Percentiles rank a stretch among this genome's conserved stretches.
Evolutionary conservation across 2,113 vertebrate species (phyloP).

Genomic region (Alethe castanea): DNA sequence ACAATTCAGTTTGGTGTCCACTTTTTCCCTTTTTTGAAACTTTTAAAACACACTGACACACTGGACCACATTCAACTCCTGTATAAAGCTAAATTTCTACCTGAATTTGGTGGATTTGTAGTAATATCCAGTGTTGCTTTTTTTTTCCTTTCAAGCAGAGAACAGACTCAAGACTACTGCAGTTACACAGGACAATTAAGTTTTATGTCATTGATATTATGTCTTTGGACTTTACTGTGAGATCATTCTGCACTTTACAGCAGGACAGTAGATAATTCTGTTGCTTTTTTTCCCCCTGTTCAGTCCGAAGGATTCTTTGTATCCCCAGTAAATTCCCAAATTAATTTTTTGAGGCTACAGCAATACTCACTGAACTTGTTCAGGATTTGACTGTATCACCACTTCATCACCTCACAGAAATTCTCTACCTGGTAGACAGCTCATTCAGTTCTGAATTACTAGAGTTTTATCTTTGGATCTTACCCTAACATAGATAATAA

Average conservation of each 20-base stretch:
- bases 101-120: background rate
- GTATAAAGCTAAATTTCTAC: background rate
- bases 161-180: background rate
- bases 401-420: background rate
- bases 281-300: accelerated
- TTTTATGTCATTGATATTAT: background rate
- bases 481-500: background rate
- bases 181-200: background rate
- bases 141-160: background rate
- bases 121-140: background rate
- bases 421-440: background rate
- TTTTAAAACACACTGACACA: background rate
- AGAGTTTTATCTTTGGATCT: background rate
- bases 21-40: background rate
- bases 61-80: background rate
- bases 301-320: background rate
- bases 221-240: background rate
- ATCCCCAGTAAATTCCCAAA: background rate
- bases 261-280: background rate
- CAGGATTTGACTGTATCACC: background rate
- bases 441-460: background rate
- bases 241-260: background rate
- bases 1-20: background rate
- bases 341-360: background rate
- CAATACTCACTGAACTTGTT: background rate